Conservation (phyloP, 2,888 invertebrate species). For the Eristalis intricaria region DNA sequence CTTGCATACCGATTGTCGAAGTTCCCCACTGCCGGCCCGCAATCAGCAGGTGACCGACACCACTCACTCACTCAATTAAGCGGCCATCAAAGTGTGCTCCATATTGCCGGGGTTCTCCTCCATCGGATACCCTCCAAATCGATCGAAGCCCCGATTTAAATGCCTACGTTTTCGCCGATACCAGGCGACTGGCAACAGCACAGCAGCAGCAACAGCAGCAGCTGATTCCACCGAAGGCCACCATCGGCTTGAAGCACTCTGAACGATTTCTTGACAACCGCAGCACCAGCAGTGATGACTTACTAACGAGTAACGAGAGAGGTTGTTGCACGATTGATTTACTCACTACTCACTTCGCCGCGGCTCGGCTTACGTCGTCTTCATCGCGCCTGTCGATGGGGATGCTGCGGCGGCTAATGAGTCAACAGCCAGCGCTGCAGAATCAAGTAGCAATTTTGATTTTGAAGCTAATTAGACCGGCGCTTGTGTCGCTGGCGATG, state of each 20-base stretch:
- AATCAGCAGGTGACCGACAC: constrained; percentile 43
- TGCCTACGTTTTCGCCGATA: constrained; percentile 5
- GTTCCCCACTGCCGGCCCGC: background rate
- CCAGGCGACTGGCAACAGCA: background rate
- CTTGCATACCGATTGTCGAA: constrained; percentile 20
- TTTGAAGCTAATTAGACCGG: constrained; percentile 24
- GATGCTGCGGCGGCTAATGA: constrained; percentile 36
- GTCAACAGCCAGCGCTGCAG: constrained; percentile 22
- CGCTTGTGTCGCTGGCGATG: background rate
- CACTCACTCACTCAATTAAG: constrained; percentile 27
- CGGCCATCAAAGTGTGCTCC: constrained; percentile 42
- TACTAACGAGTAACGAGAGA: constrained; percentile 53
- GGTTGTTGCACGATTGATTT: constrained; percentile 65
- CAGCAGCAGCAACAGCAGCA: constrained; percentile 12
- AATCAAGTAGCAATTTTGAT: constrained; percentile 1
- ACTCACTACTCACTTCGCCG: constrained; percentile 34
- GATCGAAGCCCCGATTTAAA: constrained; percentile 33
- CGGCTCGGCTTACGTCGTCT: constrained; percentile 16
- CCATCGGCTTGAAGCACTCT: constrained; percentile 42
- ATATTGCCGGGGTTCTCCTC: constrained; percentile 23
- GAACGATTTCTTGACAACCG: constrained; percentile 46
- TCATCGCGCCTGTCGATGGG: background rate
- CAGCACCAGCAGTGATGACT: constrained; percentile 28
- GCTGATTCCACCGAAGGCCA: constrained; percentile 47
- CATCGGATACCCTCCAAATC: constrained; percentile 16